Base-by-base conservation (phyloP, 2,797 vertebrate genomes). In the Chelonia mydas region DNA sequence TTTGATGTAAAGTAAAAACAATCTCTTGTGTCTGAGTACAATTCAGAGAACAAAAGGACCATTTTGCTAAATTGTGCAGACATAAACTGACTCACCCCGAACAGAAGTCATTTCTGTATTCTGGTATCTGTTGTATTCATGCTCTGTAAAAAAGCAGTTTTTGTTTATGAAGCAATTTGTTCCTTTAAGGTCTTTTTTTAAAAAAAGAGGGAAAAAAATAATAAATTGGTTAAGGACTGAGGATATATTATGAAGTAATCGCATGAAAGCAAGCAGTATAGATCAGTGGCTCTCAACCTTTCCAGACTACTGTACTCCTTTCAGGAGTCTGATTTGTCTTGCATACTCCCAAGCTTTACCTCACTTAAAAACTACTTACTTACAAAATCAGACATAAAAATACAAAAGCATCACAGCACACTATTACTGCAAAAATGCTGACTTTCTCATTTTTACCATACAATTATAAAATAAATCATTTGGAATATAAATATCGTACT, bases 1-100 rank as follows among this genome's bases (percentile, higher is more conserved):
- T 97, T 97, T 19, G 1, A 97, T 97, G 95, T 96, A 97, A 96
- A 97, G 88, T 93, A 95, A 95, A 97, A 97, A 96, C 95, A 97
- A 91, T 95, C 93, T 95, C 95, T 97, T 95, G 83, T 97, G 96
- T 96, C 95, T 81, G 95, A 83, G 79, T 95, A 81, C 96, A 96
- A 94, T 97, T 92, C 90, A 55, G 86, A 95, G 97, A 96, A 98
- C 97, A 98, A 98, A 94, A 97, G 82, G 93, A 84, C 89, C 94
- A 11, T 97, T 98, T 97, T 97, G 92, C 96, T 96, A 92, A 96
- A 96, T 96, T 97, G 95, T 96, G 91, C 92, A 72, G 57, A 31
- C 41, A 81, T 77, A 93, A 93, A 53, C 81, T 89, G 84, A 85
- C 41, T 87, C n/a, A 11, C 49, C 89, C 50, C 86, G 95, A 95